These are phyloP conservation scores for Steatornis caripensis DNA, from an alignment of 2,113 vertebrate species.

Conservation along the genomic window DNA sequence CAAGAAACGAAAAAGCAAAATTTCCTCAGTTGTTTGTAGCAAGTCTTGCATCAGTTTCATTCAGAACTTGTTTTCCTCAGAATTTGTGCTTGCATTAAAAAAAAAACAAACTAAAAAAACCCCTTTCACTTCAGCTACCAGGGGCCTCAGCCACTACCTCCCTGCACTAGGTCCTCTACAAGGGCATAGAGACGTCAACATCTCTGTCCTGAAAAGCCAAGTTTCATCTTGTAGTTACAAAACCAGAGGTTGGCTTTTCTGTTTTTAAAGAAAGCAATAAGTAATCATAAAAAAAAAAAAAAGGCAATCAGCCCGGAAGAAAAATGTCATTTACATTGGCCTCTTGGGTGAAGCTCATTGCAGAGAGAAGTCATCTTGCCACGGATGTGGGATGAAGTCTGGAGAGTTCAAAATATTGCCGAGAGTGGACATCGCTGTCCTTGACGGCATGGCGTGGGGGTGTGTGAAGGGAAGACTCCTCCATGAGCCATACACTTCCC, in stretches of 20 bases:
- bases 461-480: not conserved
- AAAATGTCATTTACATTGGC: not conserved
- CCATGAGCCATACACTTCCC: fast-evolving
- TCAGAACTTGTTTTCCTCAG: not conserved
- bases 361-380: not conserved
- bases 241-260: not conserved
- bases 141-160: not conserved
- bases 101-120: not conserved
- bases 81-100: not conserved
- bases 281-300: not conserved
- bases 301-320: not conserved
- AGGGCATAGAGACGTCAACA: not conserved
- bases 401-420: not conserved
- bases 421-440: not conserved
- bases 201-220: not conserved
- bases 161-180: not conserved
- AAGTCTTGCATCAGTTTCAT: not conserved
- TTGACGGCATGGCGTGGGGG: fast-evolving
- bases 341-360: not conserved
- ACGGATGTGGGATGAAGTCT: not conserved
- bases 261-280: not conserved
- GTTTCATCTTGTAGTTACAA: not conserved
- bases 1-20: not conserved
- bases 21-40: not conserved
- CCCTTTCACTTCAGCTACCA: not conserved